Evolutionary conservation across 2,888 invertebrate species (phyloP).

Genomic region (Anoncus sp.): DNA sequence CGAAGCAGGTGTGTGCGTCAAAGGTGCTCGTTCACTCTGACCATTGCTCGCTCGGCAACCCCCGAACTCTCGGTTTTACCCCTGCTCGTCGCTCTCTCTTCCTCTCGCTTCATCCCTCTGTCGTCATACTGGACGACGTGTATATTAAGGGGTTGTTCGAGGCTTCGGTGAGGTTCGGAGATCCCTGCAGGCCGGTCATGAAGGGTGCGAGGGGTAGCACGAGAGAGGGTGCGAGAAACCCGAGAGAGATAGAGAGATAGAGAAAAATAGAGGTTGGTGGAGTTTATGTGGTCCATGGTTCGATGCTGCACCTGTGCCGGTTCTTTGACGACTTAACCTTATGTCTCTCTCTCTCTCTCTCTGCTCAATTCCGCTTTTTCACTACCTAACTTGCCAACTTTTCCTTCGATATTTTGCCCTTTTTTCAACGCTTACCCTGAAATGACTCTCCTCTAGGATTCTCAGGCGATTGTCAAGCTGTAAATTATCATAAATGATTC

Average conservation of each 20-base stretch:
- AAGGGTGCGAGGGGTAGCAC: conserved; percentile 39
- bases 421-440: background rate
- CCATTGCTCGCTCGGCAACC: conserved; percentile 41
- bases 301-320: conserved; percentile 65
- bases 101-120: conserved; percentile 13
- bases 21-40: conserved; percentile 55
- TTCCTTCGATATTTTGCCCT: background rate
- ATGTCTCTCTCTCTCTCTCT: conserved; percentile 58
- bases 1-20: conserved; percentile 62
- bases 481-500: too few species aligned
- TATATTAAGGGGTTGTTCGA: conserved; percentile 36
- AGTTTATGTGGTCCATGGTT: conserved; percentile 63
- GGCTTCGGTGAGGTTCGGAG: conserved; percentile 29
- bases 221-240: conserved; percentile 43
- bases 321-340: conserved; percentile 68
- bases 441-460: background rate
- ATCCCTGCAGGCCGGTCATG: conserved; percentile 22
- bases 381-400: conserved; percentile 7
- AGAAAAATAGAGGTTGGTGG: conserved; percentile 26
- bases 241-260: conserved; percentile 26
- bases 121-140: conserved; percentile 20
- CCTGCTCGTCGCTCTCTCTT: conserved; percentile 25
- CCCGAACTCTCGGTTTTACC: conserved; percentile 53
- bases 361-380: conserved; percentile 46
- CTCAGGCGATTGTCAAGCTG: background rate